A percentile compares a stretch with the other conserved stretches of the same genome.
phyloP scores from a whole-genome alignment of 2,888 invertebrate genomes.

The Cantharis nigra region DNA sequence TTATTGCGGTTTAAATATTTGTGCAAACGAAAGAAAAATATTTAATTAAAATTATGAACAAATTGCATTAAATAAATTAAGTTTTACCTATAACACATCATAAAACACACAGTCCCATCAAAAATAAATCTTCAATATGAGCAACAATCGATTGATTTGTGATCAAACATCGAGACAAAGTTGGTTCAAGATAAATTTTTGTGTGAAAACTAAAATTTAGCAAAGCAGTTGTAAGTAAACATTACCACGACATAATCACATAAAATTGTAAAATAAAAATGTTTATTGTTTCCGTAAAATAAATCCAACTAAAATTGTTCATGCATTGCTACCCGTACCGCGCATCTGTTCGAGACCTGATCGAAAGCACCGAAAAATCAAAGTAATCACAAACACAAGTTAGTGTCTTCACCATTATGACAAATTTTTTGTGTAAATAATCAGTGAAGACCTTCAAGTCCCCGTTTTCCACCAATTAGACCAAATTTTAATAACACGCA shows the following conservation, averaged over 20 bases:
- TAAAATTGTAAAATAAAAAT: background rate
- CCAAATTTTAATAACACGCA: constrained; percentile 12
- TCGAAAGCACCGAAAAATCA: background rate
- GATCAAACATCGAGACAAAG: background rate
- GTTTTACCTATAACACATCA: background rate
- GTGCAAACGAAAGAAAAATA: background rate
- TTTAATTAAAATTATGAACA: background rate
- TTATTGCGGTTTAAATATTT: background rate
- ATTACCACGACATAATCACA: background rate
- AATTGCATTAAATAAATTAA: background rate
- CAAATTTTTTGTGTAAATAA: background rate
- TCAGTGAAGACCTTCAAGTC: constrained; percentile 7
- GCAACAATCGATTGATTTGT: background rate
- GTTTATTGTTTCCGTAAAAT: background rate
- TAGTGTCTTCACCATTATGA: background rate
- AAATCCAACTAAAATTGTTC: background rate
- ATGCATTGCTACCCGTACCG: background rate
- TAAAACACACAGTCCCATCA: background rate
- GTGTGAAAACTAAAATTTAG: background rate
- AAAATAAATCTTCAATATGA: background rate
- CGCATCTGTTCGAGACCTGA: background rate
- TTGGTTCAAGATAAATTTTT: background rate
- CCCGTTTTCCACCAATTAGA: constrained; percentile 16
- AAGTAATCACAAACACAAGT: background rate
- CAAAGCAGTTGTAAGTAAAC: background rate